Conservation (phyloP, 30 jellyfish, hydroid and myxozoan genomes). For the Cassiopea andromeda region DNA sequence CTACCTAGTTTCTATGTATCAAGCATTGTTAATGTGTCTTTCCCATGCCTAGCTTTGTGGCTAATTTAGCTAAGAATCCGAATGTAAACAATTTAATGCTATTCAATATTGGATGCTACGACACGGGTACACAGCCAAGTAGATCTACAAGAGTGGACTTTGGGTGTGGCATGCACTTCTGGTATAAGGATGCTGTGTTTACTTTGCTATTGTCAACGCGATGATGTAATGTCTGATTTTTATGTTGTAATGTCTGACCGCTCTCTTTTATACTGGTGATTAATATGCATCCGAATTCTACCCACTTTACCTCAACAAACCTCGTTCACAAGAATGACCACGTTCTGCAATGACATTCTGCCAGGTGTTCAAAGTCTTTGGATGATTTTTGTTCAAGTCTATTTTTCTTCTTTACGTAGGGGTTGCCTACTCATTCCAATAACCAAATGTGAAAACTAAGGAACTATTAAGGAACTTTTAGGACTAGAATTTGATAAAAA, state of each 20-base stretch:
- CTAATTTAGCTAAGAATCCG: neutral
- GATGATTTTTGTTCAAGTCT: too few relatives aligned
- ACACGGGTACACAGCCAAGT: neutral
- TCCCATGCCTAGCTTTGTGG: conserved; percentile 3
- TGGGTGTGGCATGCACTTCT: conserved; percentile 23
- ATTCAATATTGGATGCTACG: neutral
- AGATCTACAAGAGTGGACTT: neutral
- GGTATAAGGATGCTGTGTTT: neutral
- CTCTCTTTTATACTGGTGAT: neutral
- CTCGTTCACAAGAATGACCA: neutral
- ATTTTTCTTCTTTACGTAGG: too few relatives aligned
- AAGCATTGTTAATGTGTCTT: too few relatives aligned
- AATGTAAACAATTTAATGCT: neutral
- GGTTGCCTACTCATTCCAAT: too few relatives aligned
- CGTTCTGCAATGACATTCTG: too few relatives aligned
- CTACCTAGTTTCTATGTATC: too few relatives aligned
- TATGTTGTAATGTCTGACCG: conserved; percentile 33
- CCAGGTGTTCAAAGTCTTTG: too few relatives aligned
- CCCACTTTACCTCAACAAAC: neutral
- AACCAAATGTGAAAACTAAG: too few relatives aligned
- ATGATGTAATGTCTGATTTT: conserved; percentile 38
- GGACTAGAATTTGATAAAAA: too few relatives aligned
- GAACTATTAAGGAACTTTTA: too few relatives aligned
- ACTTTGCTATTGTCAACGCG: conserved; percentile 3
- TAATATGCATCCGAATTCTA: neutral